Evolutionary conservation across 2,113 vertebrate genomes (phyloP).

Genomic region (Apodemus sylvaticus): DNA sequence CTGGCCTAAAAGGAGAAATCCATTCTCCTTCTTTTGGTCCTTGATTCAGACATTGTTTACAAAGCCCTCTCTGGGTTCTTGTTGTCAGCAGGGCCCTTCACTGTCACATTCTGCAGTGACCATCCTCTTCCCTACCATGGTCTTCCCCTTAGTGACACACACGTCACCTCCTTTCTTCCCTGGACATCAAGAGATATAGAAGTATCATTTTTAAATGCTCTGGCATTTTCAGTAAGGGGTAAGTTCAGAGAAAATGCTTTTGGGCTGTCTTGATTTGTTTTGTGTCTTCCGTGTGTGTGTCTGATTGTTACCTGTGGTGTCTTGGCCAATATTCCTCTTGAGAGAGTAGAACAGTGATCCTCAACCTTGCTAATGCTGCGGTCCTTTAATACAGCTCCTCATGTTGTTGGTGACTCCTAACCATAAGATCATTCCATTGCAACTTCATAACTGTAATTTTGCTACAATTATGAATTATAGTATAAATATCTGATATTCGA

Average conservation of each 20-base stretch:
- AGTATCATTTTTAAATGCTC: neutral
- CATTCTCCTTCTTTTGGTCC: neutral
- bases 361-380: neutral
- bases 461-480: no score
- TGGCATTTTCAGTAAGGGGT: neutral
- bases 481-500: neutral
- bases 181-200: neutral
- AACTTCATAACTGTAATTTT: neutral
- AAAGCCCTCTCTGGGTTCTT: neutral
- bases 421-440: neutral
- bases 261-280: neutral
- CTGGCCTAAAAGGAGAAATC: neutral
- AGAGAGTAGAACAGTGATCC: neutral
- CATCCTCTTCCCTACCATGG: neutral
- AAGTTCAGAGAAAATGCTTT: neutral
- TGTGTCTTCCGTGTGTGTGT: neutral
- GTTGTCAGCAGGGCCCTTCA: neutral
- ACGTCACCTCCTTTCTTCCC: neutral
- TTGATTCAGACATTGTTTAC: neutral
- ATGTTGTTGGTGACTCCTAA: neutral
- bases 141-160: neutral
- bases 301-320: neutral
- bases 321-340: neutral
- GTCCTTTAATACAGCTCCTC: neutral
- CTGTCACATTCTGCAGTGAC: neutral